Base-by-base conservation (phyloP, 2,888 invertebrate genomes). In the Bimastos eiseni region DNA sequence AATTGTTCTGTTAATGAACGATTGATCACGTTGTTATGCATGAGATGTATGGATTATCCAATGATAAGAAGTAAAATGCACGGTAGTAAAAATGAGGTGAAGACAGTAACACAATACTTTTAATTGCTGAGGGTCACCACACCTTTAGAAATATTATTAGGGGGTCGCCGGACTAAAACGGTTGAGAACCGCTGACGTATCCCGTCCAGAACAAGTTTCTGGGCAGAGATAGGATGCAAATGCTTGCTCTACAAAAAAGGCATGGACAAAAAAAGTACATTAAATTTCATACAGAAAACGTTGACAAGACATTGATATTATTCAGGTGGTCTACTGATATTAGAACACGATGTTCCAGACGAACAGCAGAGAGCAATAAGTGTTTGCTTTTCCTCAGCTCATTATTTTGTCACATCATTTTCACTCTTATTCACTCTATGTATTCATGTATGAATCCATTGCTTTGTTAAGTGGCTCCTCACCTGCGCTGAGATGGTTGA, bases 401-500 rank as follows among this genome's bases (percentile, higher is more conserved):
- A 70, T 70, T 70, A 8, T n/a, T 70, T n/a, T n/a, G 13, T 70
- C 70, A 70, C 3, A 55, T 55, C 55, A 30, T 55, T 3, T 30
- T 24, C 49, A 49, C 8, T 41, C 41, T n/a, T 44, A 13, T 6
- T 24, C 17, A 44, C 17, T 44, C 44, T n/a, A 44, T 19, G 3
- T 24, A 4, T 11, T 70, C 70, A 70, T n/a, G 8, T 8, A 70
- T 24, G 24, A 13, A 90, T 36, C 34, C 4, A 24, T 41, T 24
- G 15, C 36, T 70, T 34, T 19, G n/a, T 24, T 34, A 24, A n/a
- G n/a, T 44, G 91, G 93, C 6, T 44, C 17, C 41, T 94, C 95
- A 97, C 97, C 97, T 96, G 95, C 96, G 96, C 95, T 97, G 97
- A 89, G 97, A 97, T 89, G 97, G 97, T 93, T 97, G 96, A 92